Evolutionary conservation across 2,113 vertebrate genomes (phyloP), one percentile per base, ranked within the genome.

Genomic region (Ptilorrhoa leucosticta): DNA sequence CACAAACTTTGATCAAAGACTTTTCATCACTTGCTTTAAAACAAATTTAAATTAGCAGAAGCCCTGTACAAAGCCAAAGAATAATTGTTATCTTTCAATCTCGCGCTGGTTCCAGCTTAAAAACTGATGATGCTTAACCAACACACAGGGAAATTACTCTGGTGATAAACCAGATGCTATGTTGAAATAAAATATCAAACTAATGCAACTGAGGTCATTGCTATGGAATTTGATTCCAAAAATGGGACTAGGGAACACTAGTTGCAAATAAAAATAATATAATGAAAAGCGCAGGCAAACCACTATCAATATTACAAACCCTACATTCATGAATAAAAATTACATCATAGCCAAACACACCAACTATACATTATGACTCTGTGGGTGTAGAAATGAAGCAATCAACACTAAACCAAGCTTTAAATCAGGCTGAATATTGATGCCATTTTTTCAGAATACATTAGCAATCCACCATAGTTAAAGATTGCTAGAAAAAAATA

Each of bases 91-190:
- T 78, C 39, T 82, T 89, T 16, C 53, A 76, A 19, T 50, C 27
- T 83, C 54, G 91, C 60, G 50, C 16, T 66, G 39, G 21, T 30
- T 90, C 30, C 63, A 93, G 71, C 23, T 83, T 71, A 83, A 95
- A 85, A 94, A 57, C 22, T 47, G 35, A 87, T 56, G 92, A 94
- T 83, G 82, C 75, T 73, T 96, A 77, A 87, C 68, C 18, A 11
- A 78, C 48, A 88, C 51, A 83, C 20, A 89, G 60, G 51, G 58
- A 91, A 95, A 90, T 86, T 77, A 90, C 56, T 78, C 54, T 56
- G 71, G 85, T 93, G 71, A 94, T 91, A 94, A 96, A 96, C 57
- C 93, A 97, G 72, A 89, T 95, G 85, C 17, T 70, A 42, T 70
- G 56, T 15, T 66, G 66, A 96, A 93, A 87, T 66, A 73, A 42